phyloP scores from a whole-genome alignment of 2,888 invertebrate genomes.

The Polyommatus icarus region DNA sequence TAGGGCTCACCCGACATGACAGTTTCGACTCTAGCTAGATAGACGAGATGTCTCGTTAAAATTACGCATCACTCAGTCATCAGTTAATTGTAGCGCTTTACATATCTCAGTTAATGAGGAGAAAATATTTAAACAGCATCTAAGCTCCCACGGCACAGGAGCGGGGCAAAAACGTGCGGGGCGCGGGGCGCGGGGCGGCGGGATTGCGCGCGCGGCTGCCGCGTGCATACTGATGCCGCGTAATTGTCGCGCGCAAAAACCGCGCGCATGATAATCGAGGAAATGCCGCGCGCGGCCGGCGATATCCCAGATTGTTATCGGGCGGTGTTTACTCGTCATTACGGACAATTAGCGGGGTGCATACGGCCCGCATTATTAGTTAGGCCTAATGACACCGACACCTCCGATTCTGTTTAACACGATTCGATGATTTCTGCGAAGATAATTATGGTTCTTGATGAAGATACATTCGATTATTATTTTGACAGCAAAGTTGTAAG shows the following conservation, averaged over 20 bases:
- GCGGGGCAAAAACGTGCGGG: conserved; percentile 49
- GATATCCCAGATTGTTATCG: conserved; percentile 43
- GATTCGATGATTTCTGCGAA: conserved; percentile 7
- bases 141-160: conserved; percentile 55
- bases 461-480: neutral
- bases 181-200: conserved; percentile 44
- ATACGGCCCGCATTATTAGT: conserved; percentile 28
- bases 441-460: neutral
- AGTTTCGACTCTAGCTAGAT: neutral
- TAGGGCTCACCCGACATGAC: neutral
- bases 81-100: conserved; percentile 35
- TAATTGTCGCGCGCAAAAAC: conserved; percentile 71
- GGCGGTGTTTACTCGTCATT: conserved; percentile 35
- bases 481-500: neutral
- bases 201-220: conserved; percentile 52
- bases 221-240: conserved; percentile 71
- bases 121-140: conserved; percentile 46
- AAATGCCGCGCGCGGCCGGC: conserved; percentile 54
- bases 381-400: conserved; percentile 20
- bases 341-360: conserved; percentile 33
- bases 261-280: conserved; percentile 68
- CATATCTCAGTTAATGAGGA: conserved; percentile 41
- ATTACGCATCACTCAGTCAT: conserved; percentile 27
- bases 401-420: conserved; percentile 19
- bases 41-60: conserved; percentile 15